Percentiles rank a stretch among this genome's conserved stretches.
phyloP scores from a whole-genome alignment of 92 coral and sea anemone genomes.

The Desmophyllum pertusum region DNA sequence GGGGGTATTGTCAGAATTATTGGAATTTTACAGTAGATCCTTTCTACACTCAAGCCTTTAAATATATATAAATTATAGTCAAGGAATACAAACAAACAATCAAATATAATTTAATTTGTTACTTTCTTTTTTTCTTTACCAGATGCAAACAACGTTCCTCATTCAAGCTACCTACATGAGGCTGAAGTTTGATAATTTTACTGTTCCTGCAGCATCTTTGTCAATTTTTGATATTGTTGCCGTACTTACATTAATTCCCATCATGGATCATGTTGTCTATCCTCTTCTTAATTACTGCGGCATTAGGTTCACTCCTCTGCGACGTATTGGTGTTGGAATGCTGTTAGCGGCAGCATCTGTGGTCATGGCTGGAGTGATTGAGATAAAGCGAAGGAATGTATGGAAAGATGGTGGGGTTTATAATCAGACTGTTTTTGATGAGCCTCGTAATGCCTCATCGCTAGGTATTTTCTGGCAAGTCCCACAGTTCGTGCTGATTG shows the following conservation, averaged over 20 bases:
- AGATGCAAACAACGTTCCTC: constrained; percentile 89
- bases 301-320: constrained; percentile 63
- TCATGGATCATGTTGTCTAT: constrained; percentile 66
- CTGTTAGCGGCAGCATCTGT: constrained; percentile 64
- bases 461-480: constrained; percentile 77
- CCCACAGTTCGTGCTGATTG: constrained; percentile 90
- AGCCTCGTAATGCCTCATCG: constrained; percentile 45
- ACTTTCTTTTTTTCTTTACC: background rate
- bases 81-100: too few relatives aligned
- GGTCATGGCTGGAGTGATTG: constrained; percentile 73
- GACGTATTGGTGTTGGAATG: constrained; percentile 80
- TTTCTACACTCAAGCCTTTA: too few relatives aligned
- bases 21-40: too few relatives aligned
- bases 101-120: too few relatives aligned
- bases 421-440: constrained; percentile 30
- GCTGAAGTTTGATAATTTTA: constrained; percentile 23
- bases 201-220: constrained; percentile 56
- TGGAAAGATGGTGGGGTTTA: background rate
- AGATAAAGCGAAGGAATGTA: constrained; percentile 43
- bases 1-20: too few relatives aligned
- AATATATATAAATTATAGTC: too few relatives aligned
- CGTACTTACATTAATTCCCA: constrained; percentile 54
- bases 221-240: constrained; percentile 52
- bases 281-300: constrained; percentile 58
- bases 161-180: constrained; percentile 88